Evolutionary conservation across 2,797 vertebrate genomes (phyloP), one percentile per base, ranked within the genome.

Genomic region (Tragelaphus eurycerus): DNA sequence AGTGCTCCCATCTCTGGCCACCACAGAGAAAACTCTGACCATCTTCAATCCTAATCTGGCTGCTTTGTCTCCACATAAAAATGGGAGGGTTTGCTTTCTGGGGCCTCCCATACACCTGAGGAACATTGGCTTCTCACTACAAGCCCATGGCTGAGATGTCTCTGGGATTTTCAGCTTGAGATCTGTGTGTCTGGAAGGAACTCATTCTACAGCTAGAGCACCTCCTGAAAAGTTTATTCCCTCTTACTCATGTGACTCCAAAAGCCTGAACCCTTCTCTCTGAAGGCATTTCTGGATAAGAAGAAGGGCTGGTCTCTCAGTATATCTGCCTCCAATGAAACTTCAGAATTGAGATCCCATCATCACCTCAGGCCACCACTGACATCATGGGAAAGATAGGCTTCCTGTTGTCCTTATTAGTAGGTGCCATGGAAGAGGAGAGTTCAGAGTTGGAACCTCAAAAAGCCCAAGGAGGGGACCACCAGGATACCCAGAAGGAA

Each of bases 51-150:
- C 55, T 10, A 0, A 52, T 25, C 3, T 0, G 2, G 29, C 34
- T 43, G 54, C 16, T 46, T 54, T 8, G 4, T 55, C 60, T 60
- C 46, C 38, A 34, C 38, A 43, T 4, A 1, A 13, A 12, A 31
- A 31, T 31, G 31, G 13, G 2, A 27, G 27, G 6, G 4, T 43
- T 23, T 17, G 62, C 38, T 17, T 34, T 43, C 64, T 8, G 14
- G 8, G 29, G 17, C 50, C 9, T 19, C 29, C 2, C 6, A 15
- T 0, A 0, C 0, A 2, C 55, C 60, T 13, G 2, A 60, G n/a
- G 29, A 38, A 16, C 4, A 54, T 2, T 34, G 16, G 7, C 5
- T 4, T 52, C 50, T 43, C 82, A 2, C 0, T 64, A 2, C 0
- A 19, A 6, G 38, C 13, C 31, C 1, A 3, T 1, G 1, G 15